phyloP scores from a whole-genome alignment of 1,140 invertebrate genomes.

The Brachionus asplanchnoidis region DNA sequence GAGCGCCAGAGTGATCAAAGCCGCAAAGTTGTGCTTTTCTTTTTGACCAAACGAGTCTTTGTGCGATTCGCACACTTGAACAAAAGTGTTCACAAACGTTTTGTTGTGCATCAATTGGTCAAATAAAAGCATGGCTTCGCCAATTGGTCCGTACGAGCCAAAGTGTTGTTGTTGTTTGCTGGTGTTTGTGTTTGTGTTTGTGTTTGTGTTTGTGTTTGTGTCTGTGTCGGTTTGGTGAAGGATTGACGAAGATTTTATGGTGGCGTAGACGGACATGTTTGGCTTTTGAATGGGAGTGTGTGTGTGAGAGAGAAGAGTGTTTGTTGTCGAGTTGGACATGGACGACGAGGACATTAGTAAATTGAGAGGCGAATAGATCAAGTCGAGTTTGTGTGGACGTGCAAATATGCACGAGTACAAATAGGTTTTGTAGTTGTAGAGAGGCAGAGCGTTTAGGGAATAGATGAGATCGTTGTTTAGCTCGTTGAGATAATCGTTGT shows the following conservation, averaged over 20 bases:
- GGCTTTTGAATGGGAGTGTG: neutral
- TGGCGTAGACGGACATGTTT: constrained; percentile 34
- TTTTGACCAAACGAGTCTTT: neutral
- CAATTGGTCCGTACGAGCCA: neutral
- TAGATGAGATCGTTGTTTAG: constrained; percentile 8
- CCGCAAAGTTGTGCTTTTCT: neutral
- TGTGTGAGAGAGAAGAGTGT: neutral
- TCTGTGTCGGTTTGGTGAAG: neutral
- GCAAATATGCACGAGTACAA: neutral
- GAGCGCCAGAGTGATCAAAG: neutral
- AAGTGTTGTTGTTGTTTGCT: neutral
- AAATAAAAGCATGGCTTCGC: constrained; percentile 13
- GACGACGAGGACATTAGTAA: neutral
- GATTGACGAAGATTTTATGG: neutral
- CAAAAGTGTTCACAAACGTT: neutral
- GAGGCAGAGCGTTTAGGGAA: neutral
- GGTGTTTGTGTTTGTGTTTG: neutral
- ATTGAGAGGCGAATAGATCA: neutral
- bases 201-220: neutral
- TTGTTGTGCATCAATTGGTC: constrained; percentile 34
- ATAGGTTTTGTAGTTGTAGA: constrained; percentile 34
- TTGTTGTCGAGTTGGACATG: neutral
- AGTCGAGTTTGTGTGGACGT: neutral
- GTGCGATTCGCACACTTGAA: neutral
- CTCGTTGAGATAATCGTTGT: constrained; percentile 26